phyloP scores from a whole-genome alignment of 2,797 vertebrate genomes.

The Sebastes dallii region DNA sequence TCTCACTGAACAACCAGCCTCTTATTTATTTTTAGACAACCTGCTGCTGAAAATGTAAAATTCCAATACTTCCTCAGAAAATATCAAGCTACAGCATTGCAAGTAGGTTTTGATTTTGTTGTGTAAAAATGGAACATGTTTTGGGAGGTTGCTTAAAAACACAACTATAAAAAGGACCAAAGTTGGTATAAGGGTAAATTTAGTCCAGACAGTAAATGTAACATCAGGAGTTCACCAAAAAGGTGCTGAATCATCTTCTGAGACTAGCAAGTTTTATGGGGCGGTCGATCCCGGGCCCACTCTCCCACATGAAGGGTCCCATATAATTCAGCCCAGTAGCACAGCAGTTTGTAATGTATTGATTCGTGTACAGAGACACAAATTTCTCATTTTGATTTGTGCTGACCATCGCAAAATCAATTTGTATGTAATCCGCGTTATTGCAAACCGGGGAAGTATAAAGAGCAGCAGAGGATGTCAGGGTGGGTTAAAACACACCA shows the following conservation, averaged over 20 bases:
- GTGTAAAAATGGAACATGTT: background rate
- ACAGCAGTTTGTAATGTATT: no score
- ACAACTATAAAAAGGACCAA: background rate
- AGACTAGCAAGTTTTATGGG: background rate
- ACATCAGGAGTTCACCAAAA: background rate
- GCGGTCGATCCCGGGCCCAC: accelerated
- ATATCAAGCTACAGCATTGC: background rate
- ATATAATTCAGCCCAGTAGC: background rate
- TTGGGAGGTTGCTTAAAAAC: background rate
- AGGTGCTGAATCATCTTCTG: background rate
- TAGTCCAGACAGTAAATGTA: background rate
- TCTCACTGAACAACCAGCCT: background rate
- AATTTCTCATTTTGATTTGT: no score
- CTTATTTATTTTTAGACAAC: background rate
- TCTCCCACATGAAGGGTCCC: background rate
- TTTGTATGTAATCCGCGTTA: no score
- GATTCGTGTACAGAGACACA: no score
- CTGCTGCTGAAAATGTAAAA: conserved; percentile 1
- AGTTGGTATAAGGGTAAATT: background rate
- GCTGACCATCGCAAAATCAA: no score
- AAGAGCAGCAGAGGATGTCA: no score
- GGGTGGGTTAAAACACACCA: no score
- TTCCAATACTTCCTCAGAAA: background rate
- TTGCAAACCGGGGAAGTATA: no score
- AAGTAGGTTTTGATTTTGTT: background rate